A percentile compares a stretch with the other conserved stretches of the same genome.
Evolutionary conservation across 2,113 vertebrate genomes (phyloP).

Genomic region (Drymodes brunneopygia): DNA sequence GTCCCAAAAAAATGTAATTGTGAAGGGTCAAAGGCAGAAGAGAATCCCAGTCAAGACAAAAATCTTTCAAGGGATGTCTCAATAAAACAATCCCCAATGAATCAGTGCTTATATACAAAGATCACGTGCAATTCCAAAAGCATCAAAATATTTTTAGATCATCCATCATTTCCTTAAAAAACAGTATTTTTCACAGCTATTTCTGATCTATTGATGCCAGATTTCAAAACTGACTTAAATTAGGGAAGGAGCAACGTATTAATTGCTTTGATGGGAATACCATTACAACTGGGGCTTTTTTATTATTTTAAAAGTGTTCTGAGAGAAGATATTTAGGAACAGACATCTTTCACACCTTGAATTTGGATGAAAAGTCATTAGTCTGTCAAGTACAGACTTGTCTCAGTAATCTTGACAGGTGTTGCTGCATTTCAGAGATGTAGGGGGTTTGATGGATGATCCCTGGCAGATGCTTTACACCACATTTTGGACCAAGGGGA

Average conservation of each 20-base stretch:
- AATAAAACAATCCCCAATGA: neutral
- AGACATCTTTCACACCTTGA: neutral
- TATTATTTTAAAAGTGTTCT: neutral
- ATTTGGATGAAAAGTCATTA: neutral
- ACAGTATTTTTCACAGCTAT: neutral
- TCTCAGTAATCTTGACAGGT: neutral
- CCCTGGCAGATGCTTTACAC: neutral
- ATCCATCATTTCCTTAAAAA: neutral
- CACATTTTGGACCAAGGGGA: neutral
- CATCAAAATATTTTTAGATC: neutral
- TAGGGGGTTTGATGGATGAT: neutral
- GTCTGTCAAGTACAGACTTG: neutral
- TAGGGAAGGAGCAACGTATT: neutral
- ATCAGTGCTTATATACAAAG: neutral
- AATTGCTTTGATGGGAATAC: neutral
- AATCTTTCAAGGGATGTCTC: neutral
- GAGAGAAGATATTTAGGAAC: neutral
- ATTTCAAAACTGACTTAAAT: neutral
- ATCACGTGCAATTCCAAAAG: neutral
- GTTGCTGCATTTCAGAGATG: neutral
- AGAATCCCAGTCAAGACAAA: neutral
- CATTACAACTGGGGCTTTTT: fast-evolving
- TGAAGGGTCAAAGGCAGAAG: neutral
- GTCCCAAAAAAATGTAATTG: neutral
- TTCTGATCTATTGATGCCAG: neutral